These are phyloP conservation scores for Aphidoletes aphidimyza DNA, from an alignment of 2,888 invertebrate genomes.

Conservation along the genomic window DNA sequence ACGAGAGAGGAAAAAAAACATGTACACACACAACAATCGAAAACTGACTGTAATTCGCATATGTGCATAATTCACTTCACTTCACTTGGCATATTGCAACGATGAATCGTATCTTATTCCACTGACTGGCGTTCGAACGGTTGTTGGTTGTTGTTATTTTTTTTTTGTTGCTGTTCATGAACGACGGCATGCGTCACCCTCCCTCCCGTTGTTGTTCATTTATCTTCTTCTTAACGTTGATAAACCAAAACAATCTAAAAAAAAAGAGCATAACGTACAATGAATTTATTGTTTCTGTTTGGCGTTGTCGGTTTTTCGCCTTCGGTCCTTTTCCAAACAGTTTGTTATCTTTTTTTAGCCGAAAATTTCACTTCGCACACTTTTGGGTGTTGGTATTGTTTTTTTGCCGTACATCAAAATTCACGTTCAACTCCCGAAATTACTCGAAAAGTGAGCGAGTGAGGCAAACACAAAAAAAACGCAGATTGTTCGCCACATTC, in stretches of 20 bases:
- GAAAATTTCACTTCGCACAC: not conserved
- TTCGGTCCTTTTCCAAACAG: constrained; percentile 35
- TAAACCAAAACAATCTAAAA: not conserved
- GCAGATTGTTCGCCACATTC: constrained; percentile 3
- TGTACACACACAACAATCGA: constrained; percentile 40
- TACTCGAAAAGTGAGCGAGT: not conserved
- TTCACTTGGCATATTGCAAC: constrained; percentile 13
- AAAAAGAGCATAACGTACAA: not conserved
- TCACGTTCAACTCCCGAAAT: not conserved
- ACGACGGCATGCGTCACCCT: constrained; percentile 16
- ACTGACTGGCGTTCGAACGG: constrained; percentile 27
- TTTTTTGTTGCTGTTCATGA: not conserved
- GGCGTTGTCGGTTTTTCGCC: constrained; percentile 18
- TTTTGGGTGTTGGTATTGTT: too few species aligned
- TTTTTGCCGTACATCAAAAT: not conserved
- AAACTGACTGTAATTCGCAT: constrained; percentile 46
- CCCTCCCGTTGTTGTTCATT: constrained; percentile 13
- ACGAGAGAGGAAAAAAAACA: too few species aligned
- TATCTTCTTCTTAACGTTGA: not conserved
- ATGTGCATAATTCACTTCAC: constrained; percentile 50
- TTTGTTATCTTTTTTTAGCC: not conserved
- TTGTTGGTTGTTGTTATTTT: not conserved
- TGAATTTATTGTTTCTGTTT: constrained; percentile 32
- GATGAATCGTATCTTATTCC: constrained; percentile 7
- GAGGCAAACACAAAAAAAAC: not conserved